Evolutionary conservation across 2,113 vertebrate genomes (phyloP).

Genomic region (Montifringilla adamsi): DNA sequence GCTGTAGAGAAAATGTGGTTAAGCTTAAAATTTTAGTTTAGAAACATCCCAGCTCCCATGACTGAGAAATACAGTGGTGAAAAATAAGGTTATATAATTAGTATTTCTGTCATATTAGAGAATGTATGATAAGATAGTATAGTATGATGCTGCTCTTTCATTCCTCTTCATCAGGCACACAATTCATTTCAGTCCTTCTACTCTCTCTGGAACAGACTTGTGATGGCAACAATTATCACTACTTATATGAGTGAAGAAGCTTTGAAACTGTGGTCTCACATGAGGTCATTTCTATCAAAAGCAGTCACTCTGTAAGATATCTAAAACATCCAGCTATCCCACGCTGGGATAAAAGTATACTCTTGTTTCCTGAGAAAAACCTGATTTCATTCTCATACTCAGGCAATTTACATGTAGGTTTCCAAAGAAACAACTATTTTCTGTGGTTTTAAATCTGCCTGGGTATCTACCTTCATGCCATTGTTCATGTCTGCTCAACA

Average conservation of each 20-base stretch:
- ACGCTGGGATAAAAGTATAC: neutral
- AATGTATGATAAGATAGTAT: neutral
- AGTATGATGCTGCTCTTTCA: neutral
- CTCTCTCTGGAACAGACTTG: neutral
- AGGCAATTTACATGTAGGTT: neutral
- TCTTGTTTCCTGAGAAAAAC: neutral
- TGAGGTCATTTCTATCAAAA: neutral
- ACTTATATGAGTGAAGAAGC: neutral
- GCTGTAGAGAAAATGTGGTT: neutral
- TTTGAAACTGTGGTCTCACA: neutral
- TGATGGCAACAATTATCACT: neutral
- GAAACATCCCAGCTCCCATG: neutral
- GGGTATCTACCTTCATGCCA: neutral
- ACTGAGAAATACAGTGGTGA: neutral
- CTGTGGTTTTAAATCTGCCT: neutral
- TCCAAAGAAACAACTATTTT: neutral
- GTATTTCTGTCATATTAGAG: neutral
- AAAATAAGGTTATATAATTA: neutral
- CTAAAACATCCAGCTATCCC: neutral
- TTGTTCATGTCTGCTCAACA: neutral
- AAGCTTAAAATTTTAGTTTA: neutral
- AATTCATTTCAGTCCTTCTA: neutral
- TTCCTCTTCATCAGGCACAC: neutral
- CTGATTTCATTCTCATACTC: neutral
- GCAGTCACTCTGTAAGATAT: neutral